A percentile compares a stretch with the other conserved stretches of the same genome.
These are phyloP conservation scores for Taxidea taxus DNA, from an alignment of 2,113 vertebrate genomes.

Conservation along the genomic window DNA sequence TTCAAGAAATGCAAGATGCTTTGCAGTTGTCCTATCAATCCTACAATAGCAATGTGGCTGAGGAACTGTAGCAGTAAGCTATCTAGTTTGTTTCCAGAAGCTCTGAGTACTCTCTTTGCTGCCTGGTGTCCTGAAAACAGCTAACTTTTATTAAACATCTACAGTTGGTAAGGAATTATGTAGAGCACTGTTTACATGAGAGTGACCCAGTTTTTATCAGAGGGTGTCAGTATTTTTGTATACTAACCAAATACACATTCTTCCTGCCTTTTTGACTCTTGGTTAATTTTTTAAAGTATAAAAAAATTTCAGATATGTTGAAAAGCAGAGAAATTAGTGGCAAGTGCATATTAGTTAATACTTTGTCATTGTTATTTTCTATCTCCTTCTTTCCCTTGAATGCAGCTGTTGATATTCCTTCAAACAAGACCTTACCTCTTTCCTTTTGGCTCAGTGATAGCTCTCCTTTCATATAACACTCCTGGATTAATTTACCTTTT, in stretches of 20 bases:
- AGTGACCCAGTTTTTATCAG: neutral
- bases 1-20: neutral
- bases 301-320: neutral
- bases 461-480: neutral
- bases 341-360: neutral
- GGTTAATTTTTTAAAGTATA: neutral
- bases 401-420: neutral
- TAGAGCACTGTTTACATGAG: neutral
- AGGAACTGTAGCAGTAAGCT: fast-evolving
- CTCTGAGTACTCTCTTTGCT: neutral
- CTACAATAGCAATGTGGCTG: fast-evolving
- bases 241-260: neutral
- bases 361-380: neutral
- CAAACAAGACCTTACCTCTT: neutral
- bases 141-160: neutral
- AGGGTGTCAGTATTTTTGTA: neutral
- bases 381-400: neutral
- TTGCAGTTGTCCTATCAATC: neutral
- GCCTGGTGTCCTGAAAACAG: too few species aligned
- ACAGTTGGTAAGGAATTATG: neutral
- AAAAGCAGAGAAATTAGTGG: neutral
- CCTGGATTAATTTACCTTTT: neutral
- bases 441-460: neutral
- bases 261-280: neutral
- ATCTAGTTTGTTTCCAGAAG: neutral